A percentile compares a stretch with the other conserved stretches of the same genome.
phyloP scores from a whole-genome alignment of 2,888 invertebrate species.

The Brachypterus glaber region DNA sequence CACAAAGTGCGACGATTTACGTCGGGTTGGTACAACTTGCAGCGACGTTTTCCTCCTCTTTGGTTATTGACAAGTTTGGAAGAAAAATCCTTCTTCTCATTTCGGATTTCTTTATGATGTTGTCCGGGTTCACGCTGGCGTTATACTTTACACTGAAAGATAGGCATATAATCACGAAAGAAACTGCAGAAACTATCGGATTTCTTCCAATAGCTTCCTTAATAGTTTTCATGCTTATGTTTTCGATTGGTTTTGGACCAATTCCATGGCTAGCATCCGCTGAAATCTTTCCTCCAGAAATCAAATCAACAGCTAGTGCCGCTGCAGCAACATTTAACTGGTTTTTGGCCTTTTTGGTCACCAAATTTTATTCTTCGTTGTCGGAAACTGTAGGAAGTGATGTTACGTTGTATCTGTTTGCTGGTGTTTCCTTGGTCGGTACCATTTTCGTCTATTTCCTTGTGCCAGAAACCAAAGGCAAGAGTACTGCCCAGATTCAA shows the following conservation, averaged over 20 bases:
- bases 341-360: slow-evolving; percentile 71
- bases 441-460: slow-evolving; percentile 47
- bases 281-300: slow-evolving; percentile 71
- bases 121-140: slow-evolving; percentile 60
- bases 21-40: slow-evolving; percentile 73
- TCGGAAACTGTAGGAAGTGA: slow-evolving; percentile 48
- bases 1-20: slow-evolving; percentile 47
- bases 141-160: slow-evolving; percentile 52
- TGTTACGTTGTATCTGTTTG: slow-evolving; percentile 67
- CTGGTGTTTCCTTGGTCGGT: slow-evolving; percentile 54
- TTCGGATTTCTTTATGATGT: slow-evolving; percentile 60
- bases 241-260: slow-evolving; percentile 77
- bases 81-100: slow-evolving; percentile 63
- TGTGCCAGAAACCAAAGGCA: slow-evolving; percentile 36
- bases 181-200: slow-evolving; percentile 46
- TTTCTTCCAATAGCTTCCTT: slow-evolving; percentile 69
- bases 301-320: slow-evolving; percentile 67
- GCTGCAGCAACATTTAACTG: slow-evolving; percentile 76
- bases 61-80: slow-evolving; percentile 73
- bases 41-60: slow-evolving; percentile 63
- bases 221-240: slow-evolving; percentile 66
- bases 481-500: slow-evolving; percentile 32
- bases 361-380: slow-evolving; percentile 59
- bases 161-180: slow-evolving; percentile 29
- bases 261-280: slow-evolving; percentile 82